Evolutionary conservation across 1,140 invertebrate genomes (phyloP), one percentile per base, ranked within the genome.

Genomic region (Penaeus vannamei): DNA sequence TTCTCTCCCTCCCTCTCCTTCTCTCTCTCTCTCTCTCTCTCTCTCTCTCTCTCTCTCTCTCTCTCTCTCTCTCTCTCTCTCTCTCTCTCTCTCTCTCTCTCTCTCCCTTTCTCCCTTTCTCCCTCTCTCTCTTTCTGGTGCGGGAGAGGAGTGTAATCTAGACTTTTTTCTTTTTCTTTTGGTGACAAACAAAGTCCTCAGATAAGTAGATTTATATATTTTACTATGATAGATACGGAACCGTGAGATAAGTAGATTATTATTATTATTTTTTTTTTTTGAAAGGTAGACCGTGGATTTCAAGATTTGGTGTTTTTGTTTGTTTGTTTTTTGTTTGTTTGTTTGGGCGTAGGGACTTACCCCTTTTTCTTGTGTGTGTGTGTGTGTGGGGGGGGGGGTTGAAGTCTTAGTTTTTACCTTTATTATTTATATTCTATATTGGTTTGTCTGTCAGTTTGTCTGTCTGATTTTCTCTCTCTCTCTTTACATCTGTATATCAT

Each of bases 1-100:
- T 29, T 29, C 53, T 83, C 81, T 83, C 81, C 61, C 81, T 83
- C 59, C 61, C 81, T 83, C 81, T 83, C 81, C 61, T n/a, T 62
- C 29, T 59, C 60, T 83, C 60, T 83, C 60, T 62, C 60, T 83
- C 60, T 29, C 60, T 62, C 60, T 62, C 23, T 83, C 81, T 83
- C 60, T 83, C 60, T 83, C 29, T 62, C 81, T 62, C 81, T 62
- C 81, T 83, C 59, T 61, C 36, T 83, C 81, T 61, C 36, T 83
- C 59, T 61, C 19, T 82, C 80, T 61, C 19, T 83, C 36, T 61
- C 59, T 83, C 2, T 26, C 42, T 59, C 36, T 60, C 59, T 83
- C 12, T 60, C 46, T 46, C 12, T 81, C 46, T 59, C 19, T 59
- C 32, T 36, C 8, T 59, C 19, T 59, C 19, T 59, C 79, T 59